phyloP scores from a whole-genome alignment of 2,888 invertebrate species.

The Sussaba pulchella region DNA sequence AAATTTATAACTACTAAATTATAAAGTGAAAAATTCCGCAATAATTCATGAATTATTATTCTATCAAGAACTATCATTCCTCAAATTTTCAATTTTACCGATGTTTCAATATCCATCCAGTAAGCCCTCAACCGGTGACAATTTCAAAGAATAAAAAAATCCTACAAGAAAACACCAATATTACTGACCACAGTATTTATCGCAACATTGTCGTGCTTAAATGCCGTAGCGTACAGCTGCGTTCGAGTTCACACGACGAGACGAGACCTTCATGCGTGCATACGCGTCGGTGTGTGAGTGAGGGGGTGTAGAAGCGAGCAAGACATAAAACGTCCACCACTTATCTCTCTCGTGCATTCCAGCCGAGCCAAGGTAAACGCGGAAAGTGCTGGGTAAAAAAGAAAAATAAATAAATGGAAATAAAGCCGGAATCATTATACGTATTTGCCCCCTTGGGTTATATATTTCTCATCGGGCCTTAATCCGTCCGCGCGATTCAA shows the following conservation, averaged over 20 bases:
- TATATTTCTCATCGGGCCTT: neutral
- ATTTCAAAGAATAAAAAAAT: neutral
- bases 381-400: too few relatives aligned
- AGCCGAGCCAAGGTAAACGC: constrained; percentile 71
- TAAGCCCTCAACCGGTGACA: neutral
- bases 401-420: too few relatives aligned
- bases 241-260: too few relatives aligned
- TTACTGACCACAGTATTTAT: neutral
- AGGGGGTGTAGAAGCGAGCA: neutral
- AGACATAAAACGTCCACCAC: constrained; percentile 43
- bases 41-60: too few relatives aligned
- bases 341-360: constrained; percentile 69
- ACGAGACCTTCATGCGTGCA: neutral
- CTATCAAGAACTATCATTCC: too few relatives aligned
- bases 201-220: neutral
- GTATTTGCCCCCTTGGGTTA: neutral
- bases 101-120: too few relatives aligned
- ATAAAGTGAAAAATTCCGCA: too few relatives aligned
- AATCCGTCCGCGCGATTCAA: constrained; percentile 12
- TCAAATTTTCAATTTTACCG: too few relatives aligned
- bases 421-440: constrained; percentile 25
- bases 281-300: neutral
- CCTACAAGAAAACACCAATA: too few relatives aligned
- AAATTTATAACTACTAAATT: too few relatives aligned
- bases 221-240: too few relatives aligned